phyloP scores from a whole-genome alignment of 2,113 vertebrate genomes.

The Meles meles region DNA sequence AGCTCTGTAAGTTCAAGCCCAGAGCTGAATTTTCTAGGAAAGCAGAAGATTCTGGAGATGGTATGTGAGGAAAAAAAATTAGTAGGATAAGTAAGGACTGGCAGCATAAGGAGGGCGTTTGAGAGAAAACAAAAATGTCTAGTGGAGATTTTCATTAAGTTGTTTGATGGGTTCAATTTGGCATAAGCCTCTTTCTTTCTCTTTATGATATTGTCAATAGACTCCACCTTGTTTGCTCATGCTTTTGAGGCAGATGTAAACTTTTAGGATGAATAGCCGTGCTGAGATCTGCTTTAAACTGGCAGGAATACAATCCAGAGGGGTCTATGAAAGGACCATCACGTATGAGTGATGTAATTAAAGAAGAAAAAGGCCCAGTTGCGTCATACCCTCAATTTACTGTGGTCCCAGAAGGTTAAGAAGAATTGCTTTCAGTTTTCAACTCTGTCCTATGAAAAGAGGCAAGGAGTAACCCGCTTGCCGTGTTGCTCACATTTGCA shows the following conservation, averaged over 20 bases:
- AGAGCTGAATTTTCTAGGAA: not conserved
- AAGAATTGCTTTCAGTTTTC: not conserved
- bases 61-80: not conserved
- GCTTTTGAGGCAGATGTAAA: not conserved
- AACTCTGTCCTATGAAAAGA: not conserved
- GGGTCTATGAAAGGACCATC: not conserved
- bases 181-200: not conserved
- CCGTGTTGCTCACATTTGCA: slow-evolving; percentile 44
- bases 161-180: not conserved
- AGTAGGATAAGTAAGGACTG: not conserved
- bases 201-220: not conserved
- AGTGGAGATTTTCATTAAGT: not conserved
- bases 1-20: not conserved
- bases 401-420: not conserved
- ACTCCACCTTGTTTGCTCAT: not conserved
- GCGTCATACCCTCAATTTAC: not conserved
- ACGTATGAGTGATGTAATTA: not conserved
- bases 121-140: not conserved
- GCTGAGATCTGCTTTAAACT: not conserved
- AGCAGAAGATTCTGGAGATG: not conserved
- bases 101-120: not conserved
- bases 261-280: not conserved
- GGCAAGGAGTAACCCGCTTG: not conserved
- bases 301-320: not conserved
- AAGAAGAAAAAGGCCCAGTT: not conserved